Evolutionary conservation across 2,888 invertebrate species (phyloP), one percentile per base, ranked within the genome.

Genomic region (Eledone cirrhosa): DNA sequence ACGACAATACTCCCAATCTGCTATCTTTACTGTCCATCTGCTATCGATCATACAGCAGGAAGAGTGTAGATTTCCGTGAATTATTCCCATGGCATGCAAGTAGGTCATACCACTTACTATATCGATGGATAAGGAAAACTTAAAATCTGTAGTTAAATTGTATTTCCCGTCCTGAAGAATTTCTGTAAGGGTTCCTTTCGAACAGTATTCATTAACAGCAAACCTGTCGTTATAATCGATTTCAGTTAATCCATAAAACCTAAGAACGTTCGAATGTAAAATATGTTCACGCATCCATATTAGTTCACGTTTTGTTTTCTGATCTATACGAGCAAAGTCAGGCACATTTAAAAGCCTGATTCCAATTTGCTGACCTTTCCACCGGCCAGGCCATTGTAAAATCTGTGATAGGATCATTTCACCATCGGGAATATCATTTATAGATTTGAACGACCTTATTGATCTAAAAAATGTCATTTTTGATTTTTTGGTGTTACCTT

Each of bases 21-120:
- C 83, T 2, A 90, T 84, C 78, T 87, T 87, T 14, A 89, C 86
- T 0, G 83, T 87, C 89, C 90, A 90, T 13, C 86, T 81, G 4
- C 75, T 74, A 81, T 90, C 90, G 22, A 90, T 83, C 27, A 88
- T 78, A 78, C 90, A 89, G 78, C 81, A 82, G 19, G 83, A 79
- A 0, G 87, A 85, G 27, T 79, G 83, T 69, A 90, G 83, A 67
- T 82, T 79, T n/a, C 90, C 90, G 80, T 90, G 90, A 1, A 88
- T 80, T 27, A 90, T 79, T 33, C 83, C 84, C 41, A 86, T 82
- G 24, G 82, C 79, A 78, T 90, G 90, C 14, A 90, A 83, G 81
- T 85, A 90, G 16, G 78, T 78, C 87, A 90, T 85, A 0, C 89
- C 88, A 4, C 78, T 78, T 0, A 83, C 83, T 2, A 89, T 82